These are phyloP conservation scores for Hylaea fasciaria DNA, from an alignment of 2,888 invertebrate species.

Conservation along the genomic window DNA sequence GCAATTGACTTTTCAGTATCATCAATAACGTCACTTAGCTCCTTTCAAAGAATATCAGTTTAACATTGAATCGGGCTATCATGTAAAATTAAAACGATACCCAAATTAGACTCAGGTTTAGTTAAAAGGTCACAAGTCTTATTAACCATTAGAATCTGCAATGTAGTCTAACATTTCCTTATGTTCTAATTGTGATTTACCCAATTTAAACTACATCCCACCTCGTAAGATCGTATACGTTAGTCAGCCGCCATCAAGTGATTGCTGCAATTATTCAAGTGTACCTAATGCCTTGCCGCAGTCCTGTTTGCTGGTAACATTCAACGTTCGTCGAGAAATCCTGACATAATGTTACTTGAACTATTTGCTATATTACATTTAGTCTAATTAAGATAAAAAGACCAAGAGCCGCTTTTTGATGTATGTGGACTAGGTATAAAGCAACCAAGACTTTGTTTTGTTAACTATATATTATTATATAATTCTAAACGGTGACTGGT, in stretches of 20 bases:
- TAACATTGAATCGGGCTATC: not conserved
- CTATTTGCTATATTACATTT: slow-evolving; percentile 13
- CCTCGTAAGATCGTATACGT: slow-evolving; percentile 49
- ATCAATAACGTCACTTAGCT: too few species aligned
- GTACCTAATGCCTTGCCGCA: slow-evolving; percentile 55
- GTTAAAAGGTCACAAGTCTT: not conserved
- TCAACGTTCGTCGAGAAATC: slow-evolving; percentile 43
- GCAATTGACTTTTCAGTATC: too few species aligned
- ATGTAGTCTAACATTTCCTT: not conserved
- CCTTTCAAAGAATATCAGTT: too few species aligned
- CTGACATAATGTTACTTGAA: slow-evolving; percentile 33
- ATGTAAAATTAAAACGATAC: too few species aligned
- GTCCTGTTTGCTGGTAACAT: slow-evolving; percentile 51
- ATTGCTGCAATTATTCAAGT: slow-evolving; percentile 68
- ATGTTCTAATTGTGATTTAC: slow-evolving; percentile 20
- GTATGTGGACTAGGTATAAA: too few species aligned
- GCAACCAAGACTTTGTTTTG: too few species aligned
- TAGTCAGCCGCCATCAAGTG: slow-evolving; percentile 65
- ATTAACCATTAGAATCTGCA: not conserved
- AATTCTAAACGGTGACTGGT: too few species aligned
- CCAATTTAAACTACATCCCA: slow-evolving; percentile 20
- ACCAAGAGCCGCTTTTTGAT: not conserved
- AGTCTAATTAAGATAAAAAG: slow-evolving; percentile 13
- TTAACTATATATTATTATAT: too few species aligned
- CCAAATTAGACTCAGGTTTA: not conserved